Percentiles rank a stretch among this genome's conserved stretches.
These are phyloP conservation scores for Salarias fasciatus DNA, from an alignment of 2,797 vertebrate genomes.

Conservation along the genomic window DNA sequence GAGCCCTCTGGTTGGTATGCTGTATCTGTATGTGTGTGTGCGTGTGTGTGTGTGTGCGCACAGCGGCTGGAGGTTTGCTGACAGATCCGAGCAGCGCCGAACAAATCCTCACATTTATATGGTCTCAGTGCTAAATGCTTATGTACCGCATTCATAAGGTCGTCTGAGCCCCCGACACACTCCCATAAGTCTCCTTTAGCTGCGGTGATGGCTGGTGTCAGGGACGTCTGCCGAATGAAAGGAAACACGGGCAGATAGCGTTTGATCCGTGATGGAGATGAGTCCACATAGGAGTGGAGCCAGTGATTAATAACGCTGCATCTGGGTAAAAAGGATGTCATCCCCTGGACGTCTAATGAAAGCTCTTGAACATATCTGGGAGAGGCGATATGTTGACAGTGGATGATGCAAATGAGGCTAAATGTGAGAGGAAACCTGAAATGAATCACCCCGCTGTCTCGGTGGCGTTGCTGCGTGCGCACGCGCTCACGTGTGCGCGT, in stretches of 20 bases:
- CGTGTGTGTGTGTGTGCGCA: not conserved
- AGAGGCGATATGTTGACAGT: constrained; percentile 83
- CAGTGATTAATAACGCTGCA: constrained; percentile 82
- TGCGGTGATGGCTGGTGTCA: constrained; percentile 81
- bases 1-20: constrained; percentile 45
- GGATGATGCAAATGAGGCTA: constrained; percentile 86
- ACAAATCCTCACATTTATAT: constrained; percentile 76
- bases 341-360: constrained; percentile 82
- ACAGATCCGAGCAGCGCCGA: constrained; percentile 69
- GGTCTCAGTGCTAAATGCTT: constrained; percentile 75
- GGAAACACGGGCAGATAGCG: constrained; percentile 82
- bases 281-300: constrained; percentile 74
- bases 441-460: constrained; percentile 82
- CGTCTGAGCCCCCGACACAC: constrained; percentile 73
- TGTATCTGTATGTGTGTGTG: not conserved
- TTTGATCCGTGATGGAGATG: constrained; percentile 85
- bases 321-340: constrained; percentile 82
- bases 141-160: constrained; percentile 78
- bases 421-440: constrained; percentile 82
- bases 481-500: not conserved
- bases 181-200: constrained; percentile 84
- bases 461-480: constrained; percentile 50
- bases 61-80: constrained; percentile 53
- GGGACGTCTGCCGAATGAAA: constrained; percentile 80
- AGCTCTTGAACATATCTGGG: constrained; percentile 82